phyloP scores from a whole-genome alignment of 2,888 invertebrate genomes.

The Rhamnusium bicolor region DNA sequence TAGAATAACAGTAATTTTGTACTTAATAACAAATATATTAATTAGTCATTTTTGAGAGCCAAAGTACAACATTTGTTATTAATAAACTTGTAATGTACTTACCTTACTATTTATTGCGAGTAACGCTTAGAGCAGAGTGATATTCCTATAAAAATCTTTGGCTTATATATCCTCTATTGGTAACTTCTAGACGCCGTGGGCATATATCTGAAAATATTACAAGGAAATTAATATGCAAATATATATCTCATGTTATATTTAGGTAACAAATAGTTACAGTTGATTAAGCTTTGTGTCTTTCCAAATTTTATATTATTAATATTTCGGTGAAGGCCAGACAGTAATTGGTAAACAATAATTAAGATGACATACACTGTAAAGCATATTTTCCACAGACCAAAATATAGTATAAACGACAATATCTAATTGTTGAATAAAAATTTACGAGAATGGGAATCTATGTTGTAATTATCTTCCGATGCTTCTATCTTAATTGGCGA shows the following conservation, averaged over 20 bases:
- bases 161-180: constrained; percentile 5
- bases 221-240: constrained; percentile 20
- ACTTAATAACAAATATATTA: not conserved
- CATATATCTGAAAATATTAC: constrained; percentile 5
- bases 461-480: too few species aligned
- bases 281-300: not conserved
- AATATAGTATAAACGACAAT: too few species aligned
- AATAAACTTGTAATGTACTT: not conserved
- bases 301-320: not conserved
- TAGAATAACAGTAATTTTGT: not conserved
- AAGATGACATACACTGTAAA: constrained; percentile 5
- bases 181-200: not conserved
- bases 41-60: not conserved
- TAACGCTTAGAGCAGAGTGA: not conserved
- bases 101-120: not conserved
- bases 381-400: too few species aligned
- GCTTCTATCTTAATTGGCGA: too few species aligned
- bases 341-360: not conserved
- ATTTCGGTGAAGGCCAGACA: not conserved
- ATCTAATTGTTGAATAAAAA: too few species aligned
- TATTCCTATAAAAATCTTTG: not conserved
- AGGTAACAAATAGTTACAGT: not conserved
- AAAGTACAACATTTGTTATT: not conserved
- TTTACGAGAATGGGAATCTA: too few species aligned
- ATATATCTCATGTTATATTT: not conserved